Evolutionary conservation across 2,888 invertebrate species (phyloP).

Genomic region (Xanthorhoe spadicearia): DNA sequence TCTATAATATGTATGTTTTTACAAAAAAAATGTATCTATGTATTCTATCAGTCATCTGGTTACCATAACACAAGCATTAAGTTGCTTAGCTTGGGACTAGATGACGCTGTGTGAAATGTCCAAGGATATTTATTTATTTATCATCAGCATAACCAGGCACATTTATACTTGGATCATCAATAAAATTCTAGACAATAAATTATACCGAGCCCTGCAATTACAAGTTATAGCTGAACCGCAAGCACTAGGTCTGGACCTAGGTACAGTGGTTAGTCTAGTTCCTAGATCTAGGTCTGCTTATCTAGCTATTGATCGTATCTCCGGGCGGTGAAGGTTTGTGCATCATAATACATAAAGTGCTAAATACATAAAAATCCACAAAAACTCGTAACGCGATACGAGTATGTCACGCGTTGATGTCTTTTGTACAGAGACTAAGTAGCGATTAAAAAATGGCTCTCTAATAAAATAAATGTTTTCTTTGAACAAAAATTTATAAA

Average conservation of each 20-base stretch:
- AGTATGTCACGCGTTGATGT: constrained; percentile 10
- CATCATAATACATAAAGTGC: constrained; percentile 13
- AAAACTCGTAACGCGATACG: background rate
- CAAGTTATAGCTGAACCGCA: constrained; percentile 27
- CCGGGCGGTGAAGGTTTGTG: constrained; percentile 34
- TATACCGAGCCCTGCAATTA: constrained; percentile 18
- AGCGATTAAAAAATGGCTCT: background rate
- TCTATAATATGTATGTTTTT: no score
- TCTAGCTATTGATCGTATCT: constrained; percentile 45
- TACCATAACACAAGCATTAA: no score
- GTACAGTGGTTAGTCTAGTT: constrained; percentile 47
- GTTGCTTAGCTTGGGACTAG: no score
- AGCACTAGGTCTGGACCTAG: constrained; percentile 27
- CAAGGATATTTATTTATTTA: no score
- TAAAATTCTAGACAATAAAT: constrained; percentile 26
- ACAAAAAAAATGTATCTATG: no score
- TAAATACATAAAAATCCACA: background rate
- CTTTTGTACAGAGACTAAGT: background rate
- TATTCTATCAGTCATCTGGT: no score
- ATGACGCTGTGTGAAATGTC: no score
- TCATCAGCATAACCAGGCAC: background rate
- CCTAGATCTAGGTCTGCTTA: constrained; percentile 48
- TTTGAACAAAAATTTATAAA: background rate
- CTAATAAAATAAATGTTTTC: no score
- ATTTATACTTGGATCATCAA: background rate